These are phyloP conservation scores for Rhorus exstirpatorius DNA, from an alignment of 2,888 invertebrate species.

Conservation along the genomic window DNA sequence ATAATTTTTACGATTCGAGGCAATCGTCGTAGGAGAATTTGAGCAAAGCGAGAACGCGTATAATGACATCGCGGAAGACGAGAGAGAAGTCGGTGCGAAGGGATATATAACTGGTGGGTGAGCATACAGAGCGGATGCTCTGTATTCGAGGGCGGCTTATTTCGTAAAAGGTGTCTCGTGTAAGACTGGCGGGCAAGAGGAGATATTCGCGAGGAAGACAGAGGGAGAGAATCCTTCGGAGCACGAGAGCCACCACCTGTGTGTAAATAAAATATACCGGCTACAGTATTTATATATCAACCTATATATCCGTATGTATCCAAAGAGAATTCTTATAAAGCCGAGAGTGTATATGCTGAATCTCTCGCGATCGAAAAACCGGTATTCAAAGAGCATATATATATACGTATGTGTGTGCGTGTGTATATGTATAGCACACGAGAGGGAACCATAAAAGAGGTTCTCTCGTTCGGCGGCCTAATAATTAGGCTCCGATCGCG, in stretches of 20 bases:
- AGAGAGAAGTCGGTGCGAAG: neutral
- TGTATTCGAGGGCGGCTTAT: conserved; percentile 63
- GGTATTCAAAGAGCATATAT: conserved; percentile 58
- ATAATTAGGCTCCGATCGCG: conserved; percentile 84
- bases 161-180: conserved; percentile 66
- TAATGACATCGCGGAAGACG: conserved; percentile 38
- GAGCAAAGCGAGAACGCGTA: conserved; percentile 26
- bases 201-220: conserved; percentile 45
- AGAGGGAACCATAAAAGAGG: conserved; percentile 62
- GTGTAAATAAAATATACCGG: conserved; percentile 60
- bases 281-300: conserved; percentile 37
- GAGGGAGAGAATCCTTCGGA: conserved; percentile 24
- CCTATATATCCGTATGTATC: conserved; percentile 25
- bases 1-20: conserved; percentile 43
- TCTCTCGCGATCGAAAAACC: conserved; percentile 66
- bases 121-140: conserved; percentile 52
- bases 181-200: conserved; percentile 51
- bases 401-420: conserved; percentile 3
- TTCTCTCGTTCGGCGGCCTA: conserved; percentile 76
- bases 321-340: conserved; percentile 54
- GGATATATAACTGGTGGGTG: conserved; percentile 22
- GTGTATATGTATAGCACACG: conserved; percentile 23
- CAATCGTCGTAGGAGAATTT: conserved; percentile 15
- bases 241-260: conserved; percentile 64
- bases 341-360: conserved; percentile 57